Evolutionary conservation across 2,113 vertebrate genomes (phyloP).

Genomic region (Indicator indicator): DNA sequence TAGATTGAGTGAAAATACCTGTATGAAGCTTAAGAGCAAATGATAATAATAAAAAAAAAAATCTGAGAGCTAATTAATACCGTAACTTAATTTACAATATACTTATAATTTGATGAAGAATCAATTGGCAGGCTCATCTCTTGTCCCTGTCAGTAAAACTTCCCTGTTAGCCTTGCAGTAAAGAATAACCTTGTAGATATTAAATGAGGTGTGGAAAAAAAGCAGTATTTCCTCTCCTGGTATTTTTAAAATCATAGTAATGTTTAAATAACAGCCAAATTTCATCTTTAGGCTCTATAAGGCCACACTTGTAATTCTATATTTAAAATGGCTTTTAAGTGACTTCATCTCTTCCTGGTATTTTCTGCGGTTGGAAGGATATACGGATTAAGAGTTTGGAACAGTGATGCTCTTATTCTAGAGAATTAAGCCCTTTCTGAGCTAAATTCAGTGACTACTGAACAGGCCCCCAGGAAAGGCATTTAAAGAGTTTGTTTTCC

Average conservation of each 20-base stretch:
- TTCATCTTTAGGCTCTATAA: neutral
- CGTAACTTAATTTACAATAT: neutral
- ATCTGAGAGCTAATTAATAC: neutral
- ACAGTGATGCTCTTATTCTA: neutral
- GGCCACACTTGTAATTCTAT: neutral
- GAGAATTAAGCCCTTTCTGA: neutral
- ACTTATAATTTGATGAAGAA: neutral
- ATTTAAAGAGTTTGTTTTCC: neutral
- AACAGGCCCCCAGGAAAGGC: neutral
- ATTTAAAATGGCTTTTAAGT: neutral
- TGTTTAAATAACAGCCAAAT: neutral
- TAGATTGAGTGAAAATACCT: neutral
- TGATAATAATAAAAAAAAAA: neutral
- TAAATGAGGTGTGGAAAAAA: neutral
- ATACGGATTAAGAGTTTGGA: neutral
- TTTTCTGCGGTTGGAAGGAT: neutral
- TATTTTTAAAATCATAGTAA: neutral
- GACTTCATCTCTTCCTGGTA: neutral
- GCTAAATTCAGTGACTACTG: neutral
- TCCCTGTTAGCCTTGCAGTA: neutral
- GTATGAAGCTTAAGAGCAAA: neutral
- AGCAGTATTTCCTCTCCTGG: neutral
- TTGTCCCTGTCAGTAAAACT: neutral
- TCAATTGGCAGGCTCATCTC: neutral
- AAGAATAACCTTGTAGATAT: neutral